Percentiles rank a stretch among this genome's conserved stretches.
phyloP scores from a whole-genome alignment of 1,140 invertebrate genomes.

The Brachystomella parvula region DNA sequence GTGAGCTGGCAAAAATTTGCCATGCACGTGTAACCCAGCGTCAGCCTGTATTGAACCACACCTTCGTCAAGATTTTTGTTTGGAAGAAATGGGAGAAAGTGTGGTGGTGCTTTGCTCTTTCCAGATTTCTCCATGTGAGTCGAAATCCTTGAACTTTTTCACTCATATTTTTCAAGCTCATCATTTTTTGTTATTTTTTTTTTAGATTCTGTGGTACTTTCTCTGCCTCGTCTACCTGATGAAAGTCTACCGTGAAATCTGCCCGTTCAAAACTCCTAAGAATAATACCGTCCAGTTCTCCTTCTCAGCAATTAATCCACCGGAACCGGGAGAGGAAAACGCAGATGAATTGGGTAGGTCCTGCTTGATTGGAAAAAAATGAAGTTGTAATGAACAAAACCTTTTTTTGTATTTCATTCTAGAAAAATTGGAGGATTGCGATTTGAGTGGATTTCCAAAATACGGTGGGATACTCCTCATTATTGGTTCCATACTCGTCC shows the following conservation, averaged over 20 bases:
- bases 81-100: constrained; percentile 16
- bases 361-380: neutral
- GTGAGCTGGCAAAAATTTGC: constrained; percentile 13
- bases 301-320: neutral
- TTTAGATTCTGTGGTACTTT: constrained; percentile 12
- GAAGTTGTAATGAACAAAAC: neutral
- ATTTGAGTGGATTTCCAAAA: constrained; percentile 2
- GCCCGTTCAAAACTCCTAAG: constrained; percentile 9
- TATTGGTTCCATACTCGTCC: neutral
- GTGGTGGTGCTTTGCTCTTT: constrained; percentile 6
- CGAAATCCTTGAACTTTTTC: too few relatives aligned
- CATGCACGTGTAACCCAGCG: neutral
- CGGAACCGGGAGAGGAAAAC: neutral
- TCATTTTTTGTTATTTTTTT: too few relatives aligned
- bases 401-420: neutral
- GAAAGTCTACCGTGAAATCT: neutral
- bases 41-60: neutral
- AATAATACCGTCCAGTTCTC: constrained; percentile 7
- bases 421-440: neutral
- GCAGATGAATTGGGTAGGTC: neutral
- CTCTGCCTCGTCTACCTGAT: neutral
- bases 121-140: constrained; percentile 10
- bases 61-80: constrained; percentile 7
- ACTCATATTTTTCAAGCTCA: too few relatives aligned
- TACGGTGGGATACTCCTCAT: neutral